Evolutionary conservation across 2,888 invertebrate genomes (phyloP).

Genomic region (Willowsia nigromaculata): DNA sequence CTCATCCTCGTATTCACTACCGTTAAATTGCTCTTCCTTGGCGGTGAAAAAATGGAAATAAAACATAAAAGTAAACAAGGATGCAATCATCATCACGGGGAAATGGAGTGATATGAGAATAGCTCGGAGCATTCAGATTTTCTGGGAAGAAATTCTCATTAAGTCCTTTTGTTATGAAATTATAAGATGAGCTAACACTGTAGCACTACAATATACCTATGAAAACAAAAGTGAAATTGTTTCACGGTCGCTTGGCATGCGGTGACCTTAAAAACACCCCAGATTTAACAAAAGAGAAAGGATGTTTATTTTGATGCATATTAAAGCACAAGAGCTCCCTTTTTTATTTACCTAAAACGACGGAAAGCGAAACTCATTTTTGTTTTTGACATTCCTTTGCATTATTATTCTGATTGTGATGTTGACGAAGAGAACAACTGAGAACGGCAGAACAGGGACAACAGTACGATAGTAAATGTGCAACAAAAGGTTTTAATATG

Average conservation of each 20-base stretch:
- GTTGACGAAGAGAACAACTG: neutral
- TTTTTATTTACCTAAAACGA: neutral
- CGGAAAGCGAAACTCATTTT: neutral
- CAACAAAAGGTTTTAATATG: neutral
- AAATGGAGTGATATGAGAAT: too few relatives aligned
- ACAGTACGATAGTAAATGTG: constrained; percentile 11
- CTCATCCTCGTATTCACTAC: too few relatives aligned
- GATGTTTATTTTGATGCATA: neutral
- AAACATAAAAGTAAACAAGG: too few relatives aligned
- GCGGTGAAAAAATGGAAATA: too few relatives aligned
- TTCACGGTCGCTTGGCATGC: too few relatives aligned
- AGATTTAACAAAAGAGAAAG: too few relatives aligned
- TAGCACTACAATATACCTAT: too few relatives aligned
- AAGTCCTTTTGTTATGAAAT: neutral
- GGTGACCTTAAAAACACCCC: too few relatives aligned
- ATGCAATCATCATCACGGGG: too few relatives aligned
- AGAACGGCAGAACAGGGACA: neutral
- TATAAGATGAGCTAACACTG: too few relatives aligned
- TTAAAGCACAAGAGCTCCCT: neutral
- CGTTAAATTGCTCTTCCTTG: too few relatives aligned
- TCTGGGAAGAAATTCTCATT: neutral
- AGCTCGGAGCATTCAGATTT: neutral
- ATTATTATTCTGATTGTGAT: neutral
- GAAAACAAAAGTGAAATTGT: too few relatives aligned
- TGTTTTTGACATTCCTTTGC: neutral